These are phyloP conservation scores for Caenorhabditis tropicalis DNA, from an alignment of 1,140 invertebrate genomes.

Conservation along the genomic window DNA sequence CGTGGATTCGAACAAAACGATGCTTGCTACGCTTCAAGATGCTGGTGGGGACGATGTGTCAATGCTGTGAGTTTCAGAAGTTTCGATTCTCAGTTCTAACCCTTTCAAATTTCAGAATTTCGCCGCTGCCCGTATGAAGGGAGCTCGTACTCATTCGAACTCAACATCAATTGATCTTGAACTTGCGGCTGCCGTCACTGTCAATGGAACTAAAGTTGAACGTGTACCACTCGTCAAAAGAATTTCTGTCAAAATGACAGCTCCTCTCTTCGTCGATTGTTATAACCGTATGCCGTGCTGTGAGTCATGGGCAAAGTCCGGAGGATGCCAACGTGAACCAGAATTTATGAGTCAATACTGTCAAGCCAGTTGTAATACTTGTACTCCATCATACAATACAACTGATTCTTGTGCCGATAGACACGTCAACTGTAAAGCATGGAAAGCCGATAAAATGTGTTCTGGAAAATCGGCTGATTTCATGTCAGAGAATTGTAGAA, in stretches of 20 bases:
- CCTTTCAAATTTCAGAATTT: not conserved
- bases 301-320: slow-evolving; percentile 62
- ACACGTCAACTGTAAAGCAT: slow-evolving; percentile 48
- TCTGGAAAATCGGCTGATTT: slow-evolving; percentile 62
- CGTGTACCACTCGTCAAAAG: slow-evolving; percentile 22
- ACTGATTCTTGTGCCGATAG: slow-evolving; percentile 57
- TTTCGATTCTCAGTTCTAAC: not conserved
- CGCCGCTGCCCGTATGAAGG: slow-evolving; percentile 35
- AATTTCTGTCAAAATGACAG: slow-evolving; percentile 28
- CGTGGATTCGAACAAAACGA: slow-evolving; percentile 67
- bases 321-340: slow-evolving; percentile 62
- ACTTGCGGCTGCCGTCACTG: not conserved
- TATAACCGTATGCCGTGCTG: slow-evolving; percentile 67
- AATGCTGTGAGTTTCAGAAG: slow-evolving; percentile 62
- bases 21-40: slow-evolving; percentile 66
- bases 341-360: slow-evolving; percentile 66
- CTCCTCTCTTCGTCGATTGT: slow-evolving; percentile 64
- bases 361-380: slow-evolving; percentile 60
- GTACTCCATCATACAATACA: slow-evolving; percentile 64
- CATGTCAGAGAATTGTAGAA: slow-evolving; percentile 70
- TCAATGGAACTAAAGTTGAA: slow-evolving; percentile 39
- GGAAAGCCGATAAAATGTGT: slow-evolving; percentile 53
- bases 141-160: slow-evolving; percentile 23
- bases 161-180: slow-evolving; percentile 8
- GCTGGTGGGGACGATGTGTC: slow-evolving; percentile 65